A percentile compares a stretch with the other conserved stretches of the same genome.
Conservation (phyloP, 2,113 vertebrate species). For the Equus quagga region DNA sequence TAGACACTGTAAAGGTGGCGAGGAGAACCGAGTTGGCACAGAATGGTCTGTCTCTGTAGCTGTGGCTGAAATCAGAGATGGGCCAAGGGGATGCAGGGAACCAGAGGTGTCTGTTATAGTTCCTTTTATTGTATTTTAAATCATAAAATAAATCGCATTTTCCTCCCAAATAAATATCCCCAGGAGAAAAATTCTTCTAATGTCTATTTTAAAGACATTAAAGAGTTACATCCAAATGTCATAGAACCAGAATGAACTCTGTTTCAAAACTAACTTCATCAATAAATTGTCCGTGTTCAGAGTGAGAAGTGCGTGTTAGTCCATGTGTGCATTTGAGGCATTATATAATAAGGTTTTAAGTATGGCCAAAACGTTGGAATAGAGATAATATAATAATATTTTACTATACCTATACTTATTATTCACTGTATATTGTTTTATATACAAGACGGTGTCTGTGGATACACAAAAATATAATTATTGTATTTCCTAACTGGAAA, state of each 20-base stretch:
- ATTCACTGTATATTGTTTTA: not conserved
- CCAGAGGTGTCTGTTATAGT: not conserved
- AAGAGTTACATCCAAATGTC: not conserved
- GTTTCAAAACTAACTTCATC: not conserved
- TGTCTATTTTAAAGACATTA: not conserved
- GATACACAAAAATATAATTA: not conserved
- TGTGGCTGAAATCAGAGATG: not conserved
- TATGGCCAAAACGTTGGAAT: not conserved
- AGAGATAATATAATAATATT: not conserved
- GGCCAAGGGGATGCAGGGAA: not conserved
- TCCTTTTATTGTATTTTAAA: slow-evolving; percentile 7
- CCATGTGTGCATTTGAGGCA: not conserved
- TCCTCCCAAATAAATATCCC: not conserved
- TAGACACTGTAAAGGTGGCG: not conserved
- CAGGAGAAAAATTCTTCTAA: not conserved
- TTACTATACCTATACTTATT: not conserved
- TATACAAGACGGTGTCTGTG: not conserved
- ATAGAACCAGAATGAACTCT: not conserved
- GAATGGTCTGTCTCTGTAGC: not conserved
- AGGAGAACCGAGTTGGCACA: not conserved
- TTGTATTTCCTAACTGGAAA: not conserved
- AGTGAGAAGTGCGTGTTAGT: not conserved
- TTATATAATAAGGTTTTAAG: not conserved
- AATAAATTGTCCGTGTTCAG: not conserved
- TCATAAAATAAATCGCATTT: slow-evolving; percentile 18